Evolutionary conservation across 2,113 vertebrate species (phyloP).

Genomic region (Pelmatolapia mariae): DNA sequence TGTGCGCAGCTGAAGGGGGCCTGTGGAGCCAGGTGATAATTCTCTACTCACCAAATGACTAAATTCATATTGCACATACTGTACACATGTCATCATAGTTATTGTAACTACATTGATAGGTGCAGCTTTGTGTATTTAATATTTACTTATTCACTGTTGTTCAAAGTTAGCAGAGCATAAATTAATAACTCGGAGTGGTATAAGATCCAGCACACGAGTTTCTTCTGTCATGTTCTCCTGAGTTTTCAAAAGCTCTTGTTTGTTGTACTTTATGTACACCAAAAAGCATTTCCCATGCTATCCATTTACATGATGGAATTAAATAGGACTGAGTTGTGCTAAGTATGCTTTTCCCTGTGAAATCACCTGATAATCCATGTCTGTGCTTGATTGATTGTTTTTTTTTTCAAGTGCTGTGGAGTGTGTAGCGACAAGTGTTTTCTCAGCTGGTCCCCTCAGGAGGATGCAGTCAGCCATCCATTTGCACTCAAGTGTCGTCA

Average conservation of each 20-base stretch:
- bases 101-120: not conserved
- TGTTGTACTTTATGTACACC: not conserved
- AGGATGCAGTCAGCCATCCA: conserved; percentile 14
- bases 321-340: not conserved
- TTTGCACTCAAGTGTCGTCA: conserved; percentile 20
- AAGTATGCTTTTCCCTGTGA: not conserved
- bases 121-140: not conserved
- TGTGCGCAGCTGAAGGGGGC: not conserved
- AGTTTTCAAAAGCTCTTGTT: not conserved
- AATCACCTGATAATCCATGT: not conserved
- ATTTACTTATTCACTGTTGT: not conserved
- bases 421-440: conserved; percentile 34
- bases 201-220: not conserved
- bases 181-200: no score
- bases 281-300: not conserved
- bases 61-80: not conserved
- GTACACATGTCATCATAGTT: not conserved
- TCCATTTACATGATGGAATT: not conserved
- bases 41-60: not conserved
- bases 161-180: not conserved
- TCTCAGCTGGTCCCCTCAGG: conserved; percentile 51
- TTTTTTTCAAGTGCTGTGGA: not conserved
- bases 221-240: not conserved
- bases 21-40: not conserved
- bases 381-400: not conserved